Conservation (phyloP, 2,113 vertebrate genomes). For the Actenoides lindsayi region DNA sequence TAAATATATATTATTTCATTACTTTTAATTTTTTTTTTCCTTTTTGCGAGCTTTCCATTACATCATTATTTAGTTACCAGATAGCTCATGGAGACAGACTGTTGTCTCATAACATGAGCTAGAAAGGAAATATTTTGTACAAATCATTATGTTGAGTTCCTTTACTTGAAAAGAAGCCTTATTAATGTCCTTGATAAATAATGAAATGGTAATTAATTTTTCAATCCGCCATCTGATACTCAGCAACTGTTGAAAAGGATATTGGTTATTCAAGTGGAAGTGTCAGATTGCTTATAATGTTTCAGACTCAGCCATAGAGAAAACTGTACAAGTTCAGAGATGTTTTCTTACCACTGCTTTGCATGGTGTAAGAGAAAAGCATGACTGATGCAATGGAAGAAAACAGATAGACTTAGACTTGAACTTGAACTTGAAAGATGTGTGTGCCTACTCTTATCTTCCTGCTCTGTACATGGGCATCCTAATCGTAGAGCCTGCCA, state of each 20-base stretch:
- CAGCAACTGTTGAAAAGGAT: not conserved
- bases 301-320: not conserved
- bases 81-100: not conserved
- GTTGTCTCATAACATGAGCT: not conserved
- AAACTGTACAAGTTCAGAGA: not conserved
- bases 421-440: not conserved
- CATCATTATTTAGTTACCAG: not conserved
- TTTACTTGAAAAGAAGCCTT: not conserved
- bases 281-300: not conserved
- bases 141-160: not conserved
- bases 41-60: not conserved
- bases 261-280: constrained; percentile 30
- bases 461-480: not conserved
- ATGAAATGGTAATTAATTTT: constrained; percentile 35
- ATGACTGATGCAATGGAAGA: not conserved
- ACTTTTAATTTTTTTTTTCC: not conserved
- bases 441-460: not conserved
- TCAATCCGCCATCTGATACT: constrained; percentile 21
- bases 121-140: not conserved
- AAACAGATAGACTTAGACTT: not conserved
- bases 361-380: not conserved
- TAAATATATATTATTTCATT: not conserved
- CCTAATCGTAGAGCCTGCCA: not conserved
- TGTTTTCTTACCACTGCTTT: not conserved
- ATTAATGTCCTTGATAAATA: constrained; percentile 40